Evolutionary conservation across 1,140 invertebrate species (phyloP), one percentile per base, ranked within the genome.

Genomic region (Bacillus rossius): DNA sequence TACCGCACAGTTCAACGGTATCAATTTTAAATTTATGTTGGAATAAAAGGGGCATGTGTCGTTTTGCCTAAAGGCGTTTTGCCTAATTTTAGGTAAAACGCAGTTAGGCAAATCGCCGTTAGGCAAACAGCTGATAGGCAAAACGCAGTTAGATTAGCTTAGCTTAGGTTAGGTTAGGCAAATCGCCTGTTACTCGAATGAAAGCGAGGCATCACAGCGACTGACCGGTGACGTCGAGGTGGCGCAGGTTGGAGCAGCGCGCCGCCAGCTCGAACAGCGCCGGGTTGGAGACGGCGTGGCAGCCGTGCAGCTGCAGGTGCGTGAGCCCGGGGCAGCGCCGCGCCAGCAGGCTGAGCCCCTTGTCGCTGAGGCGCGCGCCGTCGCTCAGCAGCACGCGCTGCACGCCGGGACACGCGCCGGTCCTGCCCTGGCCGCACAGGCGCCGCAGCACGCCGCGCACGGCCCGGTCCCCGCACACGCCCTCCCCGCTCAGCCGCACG

Each of bases 221-320:
- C 71, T 75, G 70, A 88, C 87, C 87, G 57, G 87, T 86, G 7
- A 89, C 74, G 73, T 89, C 86, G 17, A 91, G 75, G 69, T 88
- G 84, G 64, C 87, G 84, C 17, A 91, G 71, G 68, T 86, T 87
- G 49, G 79, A 77, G 68, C 85, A 87, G 61, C 80, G 77, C 0
- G 82, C 78, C 5, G 81, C 80, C 3, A 87, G 71, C 65, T 87
- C 84, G 62, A 80, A 81, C 16, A 88, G 67, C 2, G 83, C 82
- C 47, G 76, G 75, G 70, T 89, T 87, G 17, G 84, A 85, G n/a
- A 90, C 76, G 52, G 79, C 79, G 13, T 77, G 69, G 69, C 87
- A 87, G 7, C 82, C 84, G 60, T 86, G 84, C 22, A 89, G 71
- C 65, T 89, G 85, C 17, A 91, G 75, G 67, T 86, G 83, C 3